Evolutionary conservation across 2,888 invertebrate species (phyloP).

Genomic region (Sminthurides aquaticus): DNA sequence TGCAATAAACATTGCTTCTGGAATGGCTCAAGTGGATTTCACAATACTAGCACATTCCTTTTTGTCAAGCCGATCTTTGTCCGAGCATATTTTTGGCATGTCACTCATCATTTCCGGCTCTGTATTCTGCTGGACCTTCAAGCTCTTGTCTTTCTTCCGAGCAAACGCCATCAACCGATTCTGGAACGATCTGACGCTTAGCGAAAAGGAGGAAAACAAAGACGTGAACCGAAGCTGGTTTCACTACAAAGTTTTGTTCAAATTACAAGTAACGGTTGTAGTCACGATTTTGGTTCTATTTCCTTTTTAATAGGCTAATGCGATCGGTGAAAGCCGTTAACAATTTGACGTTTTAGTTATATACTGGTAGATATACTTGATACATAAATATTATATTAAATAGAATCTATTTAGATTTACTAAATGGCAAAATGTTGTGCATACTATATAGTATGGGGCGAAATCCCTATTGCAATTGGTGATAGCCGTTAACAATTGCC

Average conservation of each 20-base stretch:
- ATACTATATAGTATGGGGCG: too few species aligned
- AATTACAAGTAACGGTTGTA: background rate
- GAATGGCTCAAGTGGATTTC: background rate
- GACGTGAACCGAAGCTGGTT: slow-evolving; percentile 7
- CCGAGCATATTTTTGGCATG: slow-evolving; percentile 5
- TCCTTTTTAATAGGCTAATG: background rate
- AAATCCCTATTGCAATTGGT: too few species aligned
- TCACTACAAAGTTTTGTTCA: too few species aligned
- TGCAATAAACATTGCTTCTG: background rate
- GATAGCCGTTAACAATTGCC: too few species aligned
- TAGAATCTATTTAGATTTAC: too few species aligned
- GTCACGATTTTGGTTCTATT: background rate
- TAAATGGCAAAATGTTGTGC: too few species aligned
- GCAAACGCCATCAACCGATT: slow-evolving; percentile 4
- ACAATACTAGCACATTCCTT: background rate
- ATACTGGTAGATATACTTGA: too few species aligned
- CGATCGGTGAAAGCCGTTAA: too few species aligned
- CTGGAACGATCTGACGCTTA: background rate
- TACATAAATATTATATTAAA: too few species aligned
- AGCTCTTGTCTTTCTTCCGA: slow-evolving; percentile 3
- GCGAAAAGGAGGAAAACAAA: background rate
- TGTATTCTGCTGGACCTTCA: background rate
- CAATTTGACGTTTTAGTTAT: background rate
- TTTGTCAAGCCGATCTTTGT: background rate
- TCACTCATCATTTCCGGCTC: slow-evolving; percentile 1